Conservation (phyloP, 1,140 invertebrate genomes). For the Achatina immaculata region DNA sequence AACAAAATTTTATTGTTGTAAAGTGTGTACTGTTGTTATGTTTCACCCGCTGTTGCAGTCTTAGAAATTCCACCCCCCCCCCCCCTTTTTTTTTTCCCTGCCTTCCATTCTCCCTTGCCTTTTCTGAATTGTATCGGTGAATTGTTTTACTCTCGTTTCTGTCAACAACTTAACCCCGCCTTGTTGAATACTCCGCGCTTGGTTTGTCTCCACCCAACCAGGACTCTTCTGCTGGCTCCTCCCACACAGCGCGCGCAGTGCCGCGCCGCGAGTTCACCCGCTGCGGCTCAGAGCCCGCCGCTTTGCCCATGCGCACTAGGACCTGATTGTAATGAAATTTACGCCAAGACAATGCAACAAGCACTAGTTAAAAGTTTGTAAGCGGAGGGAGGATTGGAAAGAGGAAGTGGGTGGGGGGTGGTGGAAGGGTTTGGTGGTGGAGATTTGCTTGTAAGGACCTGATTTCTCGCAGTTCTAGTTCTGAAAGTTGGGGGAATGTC, state of each 20-base stretch:
- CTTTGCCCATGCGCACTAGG: slow-evolving; percentile 5
- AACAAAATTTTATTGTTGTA: no score
- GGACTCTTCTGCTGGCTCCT: not conserved
- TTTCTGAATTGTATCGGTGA: slow-evolving; percentile 17
- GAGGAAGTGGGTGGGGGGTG: not conserved
- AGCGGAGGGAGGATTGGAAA: not conserved
- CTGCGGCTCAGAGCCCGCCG: not conserved
- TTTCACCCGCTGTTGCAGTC: no score
- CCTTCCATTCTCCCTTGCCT: no score
- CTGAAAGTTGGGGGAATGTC: not conserved
- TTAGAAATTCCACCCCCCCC: no score
- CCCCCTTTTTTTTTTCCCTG: no score
- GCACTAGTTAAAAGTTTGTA: not conserved
- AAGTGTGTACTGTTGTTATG: no score
- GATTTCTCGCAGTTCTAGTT: not conserved
- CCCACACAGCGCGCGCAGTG: not conserved
- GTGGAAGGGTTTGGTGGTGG: no score
- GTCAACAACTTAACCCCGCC: slow-evolving; percentile 1
- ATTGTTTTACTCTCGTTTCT: not conserved
- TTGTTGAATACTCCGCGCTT: not conserved
- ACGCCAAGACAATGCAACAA: slow-evolving; percentile 39
- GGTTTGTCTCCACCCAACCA: not conserved
- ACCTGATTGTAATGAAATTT: slow-evolving; percentile 43
- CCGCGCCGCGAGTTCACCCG: not conserved
- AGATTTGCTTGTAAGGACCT: no score